Evolutionary conservation across 2,797 vertebrate genomes (phyloP).

Genomic region (Characodon lateralis): DNA sequence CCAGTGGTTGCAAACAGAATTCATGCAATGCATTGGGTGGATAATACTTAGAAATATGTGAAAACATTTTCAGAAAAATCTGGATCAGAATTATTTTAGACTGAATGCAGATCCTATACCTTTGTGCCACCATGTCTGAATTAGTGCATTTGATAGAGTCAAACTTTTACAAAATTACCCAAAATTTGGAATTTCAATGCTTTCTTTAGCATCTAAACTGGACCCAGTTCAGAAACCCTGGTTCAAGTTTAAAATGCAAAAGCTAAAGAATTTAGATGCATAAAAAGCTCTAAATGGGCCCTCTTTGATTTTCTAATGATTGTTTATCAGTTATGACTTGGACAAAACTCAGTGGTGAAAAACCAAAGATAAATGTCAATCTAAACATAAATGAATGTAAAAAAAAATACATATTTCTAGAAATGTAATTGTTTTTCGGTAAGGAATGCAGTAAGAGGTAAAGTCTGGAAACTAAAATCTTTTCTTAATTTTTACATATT

Average conservation of each 20-base stretch:
- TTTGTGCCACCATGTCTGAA: neutral
- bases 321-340: neutral
- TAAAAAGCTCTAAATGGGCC: neutral
- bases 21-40: neutral
- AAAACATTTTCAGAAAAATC: neutral
- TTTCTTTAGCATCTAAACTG: neutral
- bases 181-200: neutral
- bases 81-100: neutral
- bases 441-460: no score
- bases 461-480: no score
- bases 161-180: neutral
- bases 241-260: neutral
- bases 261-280: no score
- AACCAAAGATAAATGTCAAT: no score
- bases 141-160: neutral
- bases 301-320: neutral
- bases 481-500: neutral
- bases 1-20: neutral
- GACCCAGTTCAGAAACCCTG: neutral
- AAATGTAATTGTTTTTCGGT: no score
- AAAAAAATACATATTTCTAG: no score
- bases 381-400: no score
- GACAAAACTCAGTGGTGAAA: no score
- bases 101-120: neutral
- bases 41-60: neutral